Evolutionary conservation across 2,888 invertebrate species (phyloP).

Genomic region (Fragum fragum): DNA sequence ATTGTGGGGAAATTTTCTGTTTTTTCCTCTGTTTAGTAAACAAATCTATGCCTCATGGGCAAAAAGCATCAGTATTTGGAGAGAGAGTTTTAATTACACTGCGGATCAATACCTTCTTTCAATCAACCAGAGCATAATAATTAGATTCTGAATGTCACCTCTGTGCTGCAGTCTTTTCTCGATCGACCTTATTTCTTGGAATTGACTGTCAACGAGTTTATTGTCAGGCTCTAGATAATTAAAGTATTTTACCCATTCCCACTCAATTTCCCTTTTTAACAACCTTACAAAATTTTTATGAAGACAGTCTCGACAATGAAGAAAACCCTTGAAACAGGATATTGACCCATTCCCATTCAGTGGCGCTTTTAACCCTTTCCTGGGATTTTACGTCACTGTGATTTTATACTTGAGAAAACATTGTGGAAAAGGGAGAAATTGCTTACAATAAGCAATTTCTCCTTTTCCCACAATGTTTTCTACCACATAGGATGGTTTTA

Average conservation of each 20-base stretch:
- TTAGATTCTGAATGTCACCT: conserved; percentile 5
- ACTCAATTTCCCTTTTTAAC: background rate
- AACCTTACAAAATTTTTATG: background rate
- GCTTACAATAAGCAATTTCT: conserved; percentile 19
- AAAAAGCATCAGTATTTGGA: background rate
- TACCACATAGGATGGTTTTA: no score
- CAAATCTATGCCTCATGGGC: background rate
- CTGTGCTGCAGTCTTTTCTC: background rate
- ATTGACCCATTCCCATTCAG: no score
- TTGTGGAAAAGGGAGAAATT: no score
- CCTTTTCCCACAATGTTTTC: conserved; percentile 14
- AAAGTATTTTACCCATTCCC: no score
- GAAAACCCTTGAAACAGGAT: background rate
- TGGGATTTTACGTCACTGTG: no score
- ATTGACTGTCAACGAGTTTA: background rate
- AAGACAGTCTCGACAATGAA: conserved; percentile 11
- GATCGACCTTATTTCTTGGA: background rate
- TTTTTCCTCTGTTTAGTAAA: background rate
- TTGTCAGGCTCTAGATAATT: background rate
- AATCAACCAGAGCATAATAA: background rate
- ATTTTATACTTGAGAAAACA: no score
- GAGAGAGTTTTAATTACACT: conserved; percentile 3
- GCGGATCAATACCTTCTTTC: conserved; percentile 8
- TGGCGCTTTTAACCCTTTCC: no score
- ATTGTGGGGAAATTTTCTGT: background rate